Evolutionary conservation across 2,797 vertebrate genomes (phyloP), one percentile per base, ranked within the genome.

Genomic region (Sylvilagus floridanus): DNA sequence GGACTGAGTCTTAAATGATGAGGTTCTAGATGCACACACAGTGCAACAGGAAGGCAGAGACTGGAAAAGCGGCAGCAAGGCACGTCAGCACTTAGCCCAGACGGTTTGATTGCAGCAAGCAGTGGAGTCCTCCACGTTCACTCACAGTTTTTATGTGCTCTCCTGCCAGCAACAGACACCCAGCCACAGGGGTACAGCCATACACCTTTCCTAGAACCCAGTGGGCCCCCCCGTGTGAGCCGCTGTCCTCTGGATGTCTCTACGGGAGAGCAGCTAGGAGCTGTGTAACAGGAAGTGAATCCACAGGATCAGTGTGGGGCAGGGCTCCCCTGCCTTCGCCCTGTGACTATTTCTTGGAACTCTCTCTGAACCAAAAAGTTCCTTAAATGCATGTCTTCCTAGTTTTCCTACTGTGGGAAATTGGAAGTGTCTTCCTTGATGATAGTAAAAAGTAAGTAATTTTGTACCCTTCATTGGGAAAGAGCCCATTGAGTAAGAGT

Each of bases 1-100:
- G 14, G 76, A 87, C 50, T 47, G 60, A 88, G 54, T 62, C 62
- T 7, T 63, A 75, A 92, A 69, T 66, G 42, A 79, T n/a, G 35
- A 92, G 50, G 76, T 73, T 79, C 47, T 81, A n/a, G 54, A 81
- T 79, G 86, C 52, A 81, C 50, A 84, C 16, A 35, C 35, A 57
- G 60, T 89, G 89, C 57, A 93, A 71, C 32, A 62, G 62, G 83
- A 95, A 92, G 77, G 73, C 47, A 79, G 73, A 57, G 28, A 62
- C 62, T 73, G 84, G 72, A 69, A 96, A 81, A 90, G 47, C 75
- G 28, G 32, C 30, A 19, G 14, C 0, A 13, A 93, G 52, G 52
- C 2, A 2, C 3, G 5, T 63, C 73, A 65, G 84, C 65, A 65
- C 77, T 82, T 2, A 32, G 17, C 79, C n/a, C 7, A 89, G 82